A percentile compares a stretch with the other conserved stretches of the same genome.
Evolutionary conservation across 2,888 invertebrate genomes (phyloP).

Genomic region (Hypolimnas misippus): DNA sequence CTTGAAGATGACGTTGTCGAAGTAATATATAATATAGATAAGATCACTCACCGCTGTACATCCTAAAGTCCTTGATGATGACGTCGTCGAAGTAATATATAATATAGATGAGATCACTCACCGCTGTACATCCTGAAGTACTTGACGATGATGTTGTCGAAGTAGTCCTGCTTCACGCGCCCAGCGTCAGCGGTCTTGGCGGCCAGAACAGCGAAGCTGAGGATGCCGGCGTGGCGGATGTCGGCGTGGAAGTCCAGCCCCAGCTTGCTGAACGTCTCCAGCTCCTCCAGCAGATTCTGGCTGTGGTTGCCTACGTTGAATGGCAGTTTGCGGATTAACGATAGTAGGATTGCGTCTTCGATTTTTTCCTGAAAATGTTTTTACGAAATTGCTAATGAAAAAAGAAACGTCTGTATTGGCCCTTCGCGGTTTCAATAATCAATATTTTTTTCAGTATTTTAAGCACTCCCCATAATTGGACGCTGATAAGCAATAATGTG

Average conservation of each 20-base stretch:
- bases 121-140: slow-evolving; percentile 87
- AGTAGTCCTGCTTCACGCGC: slow-evolving; percentile 84
- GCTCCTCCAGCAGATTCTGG: slow-evolving; percentile 78
- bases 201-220: slow-evolving; percentile 88
- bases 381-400: too few species aligned
- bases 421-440: too few species aligned
- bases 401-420: too few species aligned
- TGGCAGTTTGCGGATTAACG: slow-evolving; percentile 87
- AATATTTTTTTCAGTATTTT: too few species aligned
- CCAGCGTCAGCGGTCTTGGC: slow-evolving; percentile 85
- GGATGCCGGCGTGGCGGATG: slow-evolving; percentile 86
- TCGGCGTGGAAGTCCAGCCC: slow-evolving; percentile 74
- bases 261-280: slow-evolving; percentile 79
- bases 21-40: too few species aligned
- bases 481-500: too few species aligned
- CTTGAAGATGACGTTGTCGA: too few species aligned
- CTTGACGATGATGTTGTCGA: slow-evolving; percentile 88
- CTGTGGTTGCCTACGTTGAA: slow-evolving; percentile 86
- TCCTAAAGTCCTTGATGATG: too few species aligned
- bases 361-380: slow-evolving; percentile 73
- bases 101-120: too few species aligned
- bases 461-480: too few species aligned
- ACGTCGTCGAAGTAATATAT: too few species aligned
- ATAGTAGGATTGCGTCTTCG: slow-evolving; percentile 86
- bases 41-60: too few species aligned